These are phyloP conservation scores for Osmoderma eremita DNA, from an alignment of 2,888 invertebrate species.

Conservation along the genomic window DNA sequence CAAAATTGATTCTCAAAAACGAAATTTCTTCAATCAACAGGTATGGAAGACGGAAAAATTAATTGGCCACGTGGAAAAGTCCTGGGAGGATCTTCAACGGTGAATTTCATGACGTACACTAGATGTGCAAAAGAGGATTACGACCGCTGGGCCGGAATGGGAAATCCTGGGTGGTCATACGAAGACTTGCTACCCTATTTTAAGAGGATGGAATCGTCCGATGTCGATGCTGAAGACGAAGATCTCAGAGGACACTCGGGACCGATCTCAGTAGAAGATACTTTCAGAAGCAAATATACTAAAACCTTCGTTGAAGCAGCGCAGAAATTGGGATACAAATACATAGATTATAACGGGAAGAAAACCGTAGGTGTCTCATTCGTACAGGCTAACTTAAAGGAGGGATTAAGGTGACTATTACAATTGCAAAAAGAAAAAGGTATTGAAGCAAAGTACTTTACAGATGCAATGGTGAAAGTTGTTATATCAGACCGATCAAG, in stretches of 20 bases:
- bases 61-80: slow-evolving; percentile 42
- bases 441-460: slow-evolving; percentile 67
- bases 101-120: slow-evolving; percentile 41
- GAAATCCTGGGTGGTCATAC: slow-evolving; percentile 46
- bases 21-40: slow-evolving; percentile 44
- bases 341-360: slow-evolving; percentile 62
- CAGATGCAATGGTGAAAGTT: slow-evolving; percentile 79
- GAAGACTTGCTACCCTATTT: slow-evolving; percentile 43
- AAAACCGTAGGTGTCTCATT: slow-evolving; percentile 74
- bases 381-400: slow-evolving; percentile 50
- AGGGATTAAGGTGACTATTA: no score
- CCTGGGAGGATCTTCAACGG: slow-evolving; percentile 40
- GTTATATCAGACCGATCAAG: slow-evolving; percentile 74
- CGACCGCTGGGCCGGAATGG: slow-evolving; percentile 44
- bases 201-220: slow-evolving; percentile 40
- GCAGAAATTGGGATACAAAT: slow-evolving; percentile 70
- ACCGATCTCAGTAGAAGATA: slow-evolving; percentile 58
- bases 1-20: background rate
- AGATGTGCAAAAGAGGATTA: slow-evolving; percentile 44
- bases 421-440: slow-evolving; percentile 72
- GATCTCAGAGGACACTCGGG: slow-evolving; percentile 62
- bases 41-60: slow-evolving; percentile 59
- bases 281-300: slow-evolving; percentile 69
- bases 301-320: slow-evolving; percentile 72
- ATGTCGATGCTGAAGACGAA: slow-evolving; percentile 16